Conservation (phyloP, 2,888 invertebrate genomes). For the Orthosia gothica region DNA sequence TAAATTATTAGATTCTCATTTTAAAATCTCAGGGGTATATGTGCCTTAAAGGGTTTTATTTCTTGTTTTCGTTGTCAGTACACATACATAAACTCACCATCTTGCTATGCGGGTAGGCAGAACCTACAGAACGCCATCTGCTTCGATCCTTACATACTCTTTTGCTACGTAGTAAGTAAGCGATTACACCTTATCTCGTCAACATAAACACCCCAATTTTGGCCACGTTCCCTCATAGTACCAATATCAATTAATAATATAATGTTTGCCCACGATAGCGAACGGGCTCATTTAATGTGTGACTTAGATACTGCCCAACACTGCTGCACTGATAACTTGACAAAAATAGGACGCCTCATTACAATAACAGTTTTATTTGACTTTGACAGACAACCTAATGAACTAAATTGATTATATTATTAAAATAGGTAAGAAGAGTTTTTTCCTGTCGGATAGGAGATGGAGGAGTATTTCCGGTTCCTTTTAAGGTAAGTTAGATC, state of each 20-base stretch:
- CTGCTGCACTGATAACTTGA: conserved; percentile 63
- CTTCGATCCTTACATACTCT: no score
- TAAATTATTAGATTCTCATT: no score
- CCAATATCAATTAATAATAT: conserved; percentile 64
- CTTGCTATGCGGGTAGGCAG: no score
- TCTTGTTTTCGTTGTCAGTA: no score
- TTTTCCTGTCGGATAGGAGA: background rate
- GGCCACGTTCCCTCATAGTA: conserved; percentile 58
- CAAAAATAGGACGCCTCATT: conserved; percentile 68
- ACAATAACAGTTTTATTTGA: conserved; percentile 46
- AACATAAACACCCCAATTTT: background rate
- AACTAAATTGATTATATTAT: conserved; percentile 50
- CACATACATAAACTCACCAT: no score
- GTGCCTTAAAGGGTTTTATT: no score
- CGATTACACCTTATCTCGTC: no score
- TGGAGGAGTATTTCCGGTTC: no score
- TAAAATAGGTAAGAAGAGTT: conserved; percentile 6
- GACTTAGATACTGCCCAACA: conserved; percentile 63
- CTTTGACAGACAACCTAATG: conserved; percentile 50
- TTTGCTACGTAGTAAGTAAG: no score
- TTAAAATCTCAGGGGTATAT: no score
- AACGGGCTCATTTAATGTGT: conserved; percentile 72
- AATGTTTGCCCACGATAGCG: conserved; percentile 67
- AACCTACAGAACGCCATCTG: no score
- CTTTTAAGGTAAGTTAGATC: no score